A percentile compares a stretch with the other conserved stretches of the same genome.
Evolutionary conservation across 2,888 invertebrate species (phyloP).

Genomic region (Molorchus minor): DNA sequence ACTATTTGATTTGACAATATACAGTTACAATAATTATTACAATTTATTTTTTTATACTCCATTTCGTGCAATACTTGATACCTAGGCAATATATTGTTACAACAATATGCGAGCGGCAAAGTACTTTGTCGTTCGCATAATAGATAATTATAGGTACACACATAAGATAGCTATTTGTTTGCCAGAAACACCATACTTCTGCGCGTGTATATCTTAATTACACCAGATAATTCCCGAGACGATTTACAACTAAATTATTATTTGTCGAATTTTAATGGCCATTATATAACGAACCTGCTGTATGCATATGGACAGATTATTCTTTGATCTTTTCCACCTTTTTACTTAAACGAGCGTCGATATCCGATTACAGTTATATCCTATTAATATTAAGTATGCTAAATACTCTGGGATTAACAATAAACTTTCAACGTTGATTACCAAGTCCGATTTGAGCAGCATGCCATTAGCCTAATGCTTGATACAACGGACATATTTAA

Average conservation of each 20-base stretch:
- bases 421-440: conserved; percentile 20
- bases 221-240: conserved; percentile 15
- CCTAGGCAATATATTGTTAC: too few relatives aligned
- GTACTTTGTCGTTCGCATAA: too few relatives aligned
- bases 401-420: conserved; percentile 18
- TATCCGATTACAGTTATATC: conserved; percentile 20
- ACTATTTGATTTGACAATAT: too few relatives aligned
- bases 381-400: conserved; percentile 28
- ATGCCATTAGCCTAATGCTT: conserved; percentile 20
- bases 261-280: conserved; percentile 23
- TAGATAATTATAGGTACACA: too few relatives aligned
- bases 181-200: too few relatives aligned
- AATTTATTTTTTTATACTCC: too few relatives aligned
- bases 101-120: too few relatives aligned
- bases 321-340: conserved; percentile 20
- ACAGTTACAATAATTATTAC: too few relatives aligned
- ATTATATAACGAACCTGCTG: conserved; percentile 14
- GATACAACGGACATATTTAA: conserved; percentile 17
- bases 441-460: conserved; percentile 8
- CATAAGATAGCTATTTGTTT: too few relatives aligned
- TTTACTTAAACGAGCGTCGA: conserved; percentile 22
- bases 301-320: conserved; percentile 18
- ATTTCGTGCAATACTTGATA: too few relatives aligned
- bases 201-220: conserved; percentile 25
- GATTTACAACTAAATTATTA: conserved; percentile 14